These are phyloP conservation scores for Glyphotaelius pellucidus DNA, from an alignment of 2,888 invertebrate species.

Conservation along the genomic window DNA sequence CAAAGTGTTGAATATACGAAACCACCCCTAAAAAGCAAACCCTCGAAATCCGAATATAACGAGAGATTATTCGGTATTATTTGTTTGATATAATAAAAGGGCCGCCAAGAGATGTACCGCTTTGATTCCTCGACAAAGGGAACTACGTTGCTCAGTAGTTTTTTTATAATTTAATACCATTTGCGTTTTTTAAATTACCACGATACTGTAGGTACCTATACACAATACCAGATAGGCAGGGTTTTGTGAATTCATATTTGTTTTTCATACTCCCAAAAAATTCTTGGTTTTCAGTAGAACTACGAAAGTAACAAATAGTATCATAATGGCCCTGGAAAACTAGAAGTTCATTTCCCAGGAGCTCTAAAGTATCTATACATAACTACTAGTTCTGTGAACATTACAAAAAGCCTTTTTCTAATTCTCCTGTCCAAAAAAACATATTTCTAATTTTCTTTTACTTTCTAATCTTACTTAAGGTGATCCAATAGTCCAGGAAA, in stretches of 20 bases:
- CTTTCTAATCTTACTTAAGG: too few relatives aligned
- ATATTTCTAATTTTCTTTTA: too few relatives aligned
- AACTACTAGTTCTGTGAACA: too few relatives aligned
- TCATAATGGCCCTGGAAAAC: too few relatives aligned
- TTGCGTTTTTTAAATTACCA: not conserved
- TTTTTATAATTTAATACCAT: not conserved
- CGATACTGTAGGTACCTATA: not conserved
- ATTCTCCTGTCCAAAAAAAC: too few relatives aligned
- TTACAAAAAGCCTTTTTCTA: too few relatives aligned
- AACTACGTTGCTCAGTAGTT: not conserved
- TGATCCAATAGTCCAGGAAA: too few relatives aligned
- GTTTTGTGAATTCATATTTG: not conserved
- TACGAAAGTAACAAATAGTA: too few relatives aligned
- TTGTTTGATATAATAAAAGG: slow-evolving; percentile 50
- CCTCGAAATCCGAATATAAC: slow-evolving; percentile 63
- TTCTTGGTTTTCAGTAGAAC: too few relatives aligned
- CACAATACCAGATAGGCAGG: not conserved
- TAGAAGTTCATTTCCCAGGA: too few relatives aligned
- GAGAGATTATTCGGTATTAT: slow-evolving; percentile 54
- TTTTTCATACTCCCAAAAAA: not conserved
- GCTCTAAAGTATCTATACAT: too few relatives aligned
- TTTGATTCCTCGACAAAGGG: not conserved
- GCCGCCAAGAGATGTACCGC: slow-evolving; percentile 3
- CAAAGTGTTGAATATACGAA: not conserved
- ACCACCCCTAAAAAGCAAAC: not conserved